Percentiles rank a stretch among this genome's conserved stretches.
These are phyloP conservation scores for Picathartes gymnocephalus DNA, from an alignment of 2,113 vertebrate genomes.

Conservation along the genomic window DNA sequence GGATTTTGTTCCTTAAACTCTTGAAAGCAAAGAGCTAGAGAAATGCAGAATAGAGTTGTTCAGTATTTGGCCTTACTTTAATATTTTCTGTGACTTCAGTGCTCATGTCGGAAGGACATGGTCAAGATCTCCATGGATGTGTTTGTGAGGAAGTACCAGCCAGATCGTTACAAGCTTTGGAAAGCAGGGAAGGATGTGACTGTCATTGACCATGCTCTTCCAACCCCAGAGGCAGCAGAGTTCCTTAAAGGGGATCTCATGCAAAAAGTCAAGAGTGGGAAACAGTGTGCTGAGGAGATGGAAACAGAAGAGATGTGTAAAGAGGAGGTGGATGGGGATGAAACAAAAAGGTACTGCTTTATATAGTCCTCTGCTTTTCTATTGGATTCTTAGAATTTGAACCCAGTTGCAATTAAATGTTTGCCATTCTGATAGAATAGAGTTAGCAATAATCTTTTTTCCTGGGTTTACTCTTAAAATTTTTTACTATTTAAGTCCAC, in stretches of 20 bases:
- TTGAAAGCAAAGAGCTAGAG: not conserved
- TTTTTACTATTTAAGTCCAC: not conserved
- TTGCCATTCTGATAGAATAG: not conserved
- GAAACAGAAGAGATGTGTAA: conserved; percentile 30
- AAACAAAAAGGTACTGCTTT: conserved; percentile 63
- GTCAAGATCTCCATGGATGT: conserved; percentile 99
- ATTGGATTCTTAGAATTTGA: not conserved
- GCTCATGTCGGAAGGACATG: conserved; percentile 95
- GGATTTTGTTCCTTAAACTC: not conserved
- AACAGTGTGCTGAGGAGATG: conserved; percentile 61
- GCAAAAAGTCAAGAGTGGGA: conserved; percentile 58
- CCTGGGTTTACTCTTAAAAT: not conserved
- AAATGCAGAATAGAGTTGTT: not conserved
- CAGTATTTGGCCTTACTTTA: not conserved
- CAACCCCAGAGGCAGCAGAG: conserved; percentile 84
- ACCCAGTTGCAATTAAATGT: not conserved
- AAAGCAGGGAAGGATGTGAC: conserved; percentile 87
- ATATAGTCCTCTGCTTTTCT: not conserved
- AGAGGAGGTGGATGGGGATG: conserved; percentile 27
- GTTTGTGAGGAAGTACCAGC: conserved; percentile 94
- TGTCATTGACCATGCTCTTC: conserved; percentile 87
- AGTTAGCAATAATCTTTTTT: not conserved
- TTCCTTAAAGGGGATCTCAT: conserved; percentile 76
- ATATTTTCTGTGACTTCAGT: conserved; percentile 72
- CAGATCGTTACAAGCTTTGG: conserved; percentile 94